Base-by-base conservation (phyloP, 2,113 vertebrate species). In the Leptocoma aspasia region DNA sequence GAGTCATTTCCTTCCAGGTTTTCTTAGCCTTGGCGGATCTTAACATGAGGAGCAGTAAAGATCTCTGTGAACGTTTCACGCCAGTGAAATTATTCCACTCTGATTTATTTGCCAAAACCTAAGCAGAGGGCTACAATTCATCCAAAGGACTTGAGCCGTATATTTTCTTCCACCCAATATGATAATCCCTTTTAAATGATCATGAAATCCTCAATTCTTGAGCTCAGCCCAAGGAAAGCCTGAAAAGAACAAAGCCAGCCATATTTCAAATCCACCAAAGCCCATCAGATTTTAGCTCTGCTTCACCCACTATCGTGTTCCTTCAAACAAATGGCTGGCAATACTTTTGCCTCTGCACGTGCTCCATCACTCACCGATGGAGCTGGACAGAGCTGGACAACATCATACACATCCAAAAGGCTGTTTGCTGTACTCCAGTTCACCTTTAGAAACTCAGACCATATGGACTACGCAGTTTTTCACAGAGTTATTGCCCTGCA, bases 201-300 rank as follows among this genome's bases (percentile, higher is more conserved):
- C 94, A 93, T 9, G 19, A 91, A 95, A 95, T 81, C 86, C 81
- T 68, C 45, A 68, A 45, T 41, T 93, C 87, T 91, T 68, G 75
- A 83, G 80, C 52, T 79, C 56, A 42, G 28, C 79, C 92, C 82
- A 88, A 92, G 54, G 42, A 77, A 88, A 93, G 66, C 60, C 42
- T 57, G 85, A 65, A 86, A 71, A 80, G 78, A 82, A 86, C 47
- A 81, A 72, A 90, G 88, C 0, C 79, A 88, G 75, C 18, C 35
- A 3, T 56, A 63, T 63, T 85, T 76, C 10, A 15, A 82, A 71
- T 64, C 59, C 86, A 76, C 41, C 53, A 66, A 56, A 91, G 88
- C 82, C 82, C 65, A 44, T 60, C 69, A 82, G 82, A 72, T 79
- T 82, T 89, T 2, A n/a, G 39, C 61, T 88, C 57, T 49, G 72